phyloP scores from a whole-genome alignment of 35 echinoderm and acorn worm species.

The Strongylocentrotus purpuratus region DNA sequence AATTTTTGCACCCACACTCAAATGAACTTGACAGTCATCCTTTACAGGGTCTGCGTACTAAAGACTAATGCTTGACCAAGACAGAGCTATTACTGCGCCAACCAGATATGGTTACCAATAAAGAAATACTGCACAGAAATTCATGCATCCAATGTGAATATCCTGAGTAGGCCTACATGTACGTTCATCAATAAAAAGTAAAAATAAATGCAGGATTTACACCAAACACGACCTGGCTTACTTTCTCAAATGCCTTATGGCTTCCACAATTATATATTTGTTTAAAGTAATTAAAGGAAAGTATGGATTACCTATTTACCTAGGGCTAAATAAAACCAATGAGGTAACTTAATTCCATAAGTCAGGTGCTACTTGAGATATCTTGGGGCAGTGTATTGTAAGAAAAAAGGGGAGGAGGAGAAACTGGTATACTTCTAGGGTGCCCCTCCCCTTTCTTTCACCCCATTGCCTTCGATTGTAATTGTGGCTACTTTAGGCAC shows the following conservation, averaged over 20 bases:
- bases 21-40: no score
- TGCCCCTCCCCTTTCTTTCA: background rate
- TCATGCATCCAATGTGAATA: background rate
- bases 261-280: background rate
- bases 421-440: background rate
- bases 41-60: background rate
- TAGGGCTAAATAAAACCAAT: background rate
- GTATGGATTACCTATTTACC: background rate
- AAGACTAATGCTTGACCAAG: background rate
- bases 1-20: no score
- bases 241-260: background rate
- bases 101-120: background rate
- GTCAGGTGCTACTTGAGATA: background rate
- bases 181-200: background rate
- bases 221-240: background rate
- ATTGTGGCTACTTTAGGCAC: background rate
- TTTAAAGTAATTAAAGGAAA: background rate
- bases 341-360: background rate
- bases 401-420: background rate
- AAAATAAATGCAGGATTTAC: background rate
- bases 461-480: background rate
- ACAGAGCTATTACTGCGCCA: background rate
- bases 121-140: conserved; percentile 1
- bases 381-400: background rate
- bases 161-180: no score